These are phyloP conservation scores for Sinosuthora webbiana DNA, from an alignment of 2,113 vertebrate species.

Conservation along the genomic window DNA sequence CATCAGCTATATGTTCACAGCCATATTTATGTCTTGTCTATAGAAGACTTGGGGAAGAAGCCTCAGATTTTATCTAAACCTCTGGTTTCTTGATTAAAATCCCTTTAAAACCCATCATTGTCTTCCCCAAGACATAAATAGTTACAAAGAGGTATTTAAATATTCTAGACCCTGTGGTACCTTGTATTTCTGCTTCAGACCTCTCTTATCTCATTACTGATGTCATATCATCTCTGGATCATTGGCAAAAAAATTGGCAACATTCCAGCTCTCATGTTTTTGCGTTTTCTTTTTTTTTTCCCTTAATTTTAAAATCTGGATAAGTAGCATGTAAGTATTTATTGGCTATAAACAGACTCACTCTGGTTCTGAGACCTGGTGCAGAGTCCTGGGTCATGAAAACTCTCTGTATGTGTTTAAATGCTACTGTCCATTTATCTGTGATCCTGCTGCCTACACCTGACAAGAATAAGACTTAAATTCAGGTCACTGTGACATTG, in stretches of 20 bases:
- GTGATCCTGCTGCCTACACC: not conserved
- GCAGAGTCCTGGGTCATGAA: not conserved
- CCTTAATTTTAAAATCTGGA: not conserved
- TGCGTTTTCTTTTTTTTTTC: not conserved
- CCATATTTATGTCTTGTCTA: not conserved
- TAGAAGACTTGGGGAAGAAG: not conserved
- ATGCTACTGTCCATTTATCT: not conserved
- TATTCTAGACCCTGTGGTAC: not conserved
- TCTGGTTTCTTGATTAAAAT: not conserved
- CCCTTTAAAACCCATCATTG: not conserved
- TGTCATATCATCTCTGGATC: not conserved
- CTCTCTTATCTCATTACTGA: not conserved
- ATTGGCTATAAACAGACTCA: not conserved
- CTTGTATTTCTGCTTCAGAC: not conserved
- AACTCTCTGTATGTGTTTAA: not conserved
- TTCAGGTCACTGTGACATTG: not conserved
- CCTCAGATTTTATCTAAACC: not conserved
- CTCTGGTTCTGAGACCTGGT: not conserved
- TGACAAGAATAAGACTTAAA: not conserved
- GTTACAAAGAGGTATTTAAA: not conserved
- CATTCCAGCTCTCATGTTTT: accelerated
- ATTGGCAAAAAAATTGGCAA: not conserved
- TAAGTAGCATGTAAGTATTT: not conserved
- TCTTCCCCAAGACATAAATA: not conserved
- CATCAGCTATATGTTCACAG: not conserved